These are phyloP conservation scores for Corythornis vintsioides DNA, from an alignment of 2,113 vertebrate species.

Conservation along the genomic window DNA sequence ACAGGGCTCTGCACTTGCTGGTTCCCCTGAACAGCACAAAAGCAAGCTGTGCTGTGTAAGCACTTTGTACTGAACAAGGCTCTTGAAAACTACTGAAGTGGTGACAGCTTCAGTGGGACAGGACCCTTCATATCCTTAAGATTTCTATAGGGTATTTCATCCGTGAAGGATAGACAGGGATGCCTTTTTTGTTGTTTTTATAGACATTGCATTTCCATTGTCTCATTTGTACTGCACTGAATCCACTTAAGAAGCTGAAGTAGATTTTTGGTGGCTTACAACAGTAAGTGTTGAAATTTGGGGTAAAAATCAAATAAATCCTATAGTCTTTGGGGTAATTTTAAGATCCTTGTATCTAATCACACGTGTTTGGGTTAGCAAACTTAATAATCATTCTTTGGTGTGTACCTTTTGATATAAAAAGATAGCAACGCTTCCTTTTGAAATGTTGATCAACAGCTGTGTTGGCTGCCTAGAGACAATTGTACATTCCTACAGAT, in stretches of 20 bases:
- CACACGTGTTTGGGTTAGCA: not conserved
- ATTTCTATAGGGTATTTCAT: not conserved
- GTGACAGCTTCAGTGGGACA: not conserved
- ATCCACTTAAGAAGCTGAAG: not conserved
- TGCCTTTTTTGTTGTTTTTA: not conserved
- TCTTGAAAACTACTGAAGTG: not conserved
- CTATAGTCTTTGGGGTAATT: not conserved
- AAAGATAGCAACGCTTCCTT: not conserved
- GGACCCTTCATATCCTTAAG: not conserved
- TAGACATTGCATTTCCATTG: not conserved
- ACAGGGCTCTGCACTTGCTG: too few relatives aligned
- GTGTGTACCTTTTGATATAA: not conserved
- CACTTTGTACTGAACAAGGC: not conserved
- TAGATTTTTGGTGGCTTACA: not conserved
- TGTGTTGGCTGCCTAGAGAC: not conserved
- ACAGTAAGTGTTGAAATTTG: not conserved
- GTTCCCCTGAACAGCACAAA: accelerated
- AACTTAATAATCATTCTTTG: not conserved
- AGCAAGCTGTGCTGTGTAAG: not conserved
- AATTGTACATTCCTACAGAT: not conserved
- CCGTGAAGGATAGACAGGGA: not conserved
- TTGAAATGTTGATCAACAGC: not conserved
- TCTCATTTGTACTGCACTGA: not conserved
- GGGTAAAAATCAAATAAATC: not conserved
- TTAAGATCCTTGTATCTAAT: not conserved